Conservation (phyloP, 1,140 invertebrate species). For the Hylaeus volcanicus region DNA sequence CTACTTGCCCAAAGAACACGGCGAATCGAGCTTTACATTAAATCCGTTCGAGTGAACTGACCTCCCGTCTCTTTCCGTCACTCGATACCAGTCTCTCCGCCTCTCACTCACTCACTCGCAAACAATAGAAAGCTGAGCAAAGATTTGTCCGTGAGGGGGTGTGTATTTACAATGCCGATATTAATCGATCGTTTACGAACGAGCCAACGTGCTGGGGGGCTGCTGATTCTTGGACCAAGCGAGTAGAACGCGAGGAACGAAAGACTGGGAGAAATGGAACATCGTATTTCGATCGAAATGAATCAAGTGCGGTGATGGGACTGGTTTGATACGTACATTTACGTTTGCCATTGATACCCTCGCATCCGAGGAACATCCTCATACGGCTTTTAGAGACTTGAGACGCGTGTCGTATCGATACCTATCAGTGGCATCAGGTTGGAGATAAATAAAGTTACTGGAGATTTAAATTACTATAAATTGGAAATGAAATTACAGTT, state of each 20-base stretch:
- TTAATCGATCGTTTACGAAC: conserved; percentile 69
- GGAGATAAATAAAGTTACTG: no score
- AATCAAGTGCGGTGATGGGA: not conserved
- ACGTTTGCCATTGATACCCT: no score
- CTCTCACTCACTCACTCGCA: conserved; percentile 16
- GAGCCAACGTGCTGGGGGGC: conserved; percentile 30
- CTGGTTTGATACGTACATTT: no score
- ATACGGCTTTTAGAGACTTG: no score
- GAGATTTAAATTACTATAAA: no score
- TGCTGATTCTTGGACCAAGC: conserved; percentile 24
- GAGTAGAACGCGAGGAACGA: conserved; percentile 38
- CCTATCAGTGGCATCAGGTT: no score
- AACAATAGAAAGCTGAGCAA: conserved; percentile 77
- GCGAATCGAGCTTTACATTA: conserved; percentile 62
- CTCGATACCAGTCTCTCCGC: not conserved
- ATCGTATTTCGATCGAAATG: not conserved
- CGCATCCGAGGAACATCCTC: not conserved
- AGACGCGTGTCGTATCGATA: no score
- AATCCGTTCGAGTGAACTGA: conserved; percentile 68
- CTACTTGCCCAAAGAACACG: conserved; percentile 63
- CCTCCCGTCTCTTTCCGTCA: conserved; percentile 40
- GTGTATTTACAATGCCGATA: conserved; percentile 78
- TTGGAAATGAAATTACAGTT: no score
- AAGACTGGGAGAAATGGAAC: not conserved
- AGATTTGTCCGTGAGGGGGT: conserved; percentile 72